A percentile compares a stretch with the other conserved stretches of the same genome.
Evolutionary conservation across 2,888 invertebrate species (phyloP).

Genomic region (Eurois occulta): DNA sequence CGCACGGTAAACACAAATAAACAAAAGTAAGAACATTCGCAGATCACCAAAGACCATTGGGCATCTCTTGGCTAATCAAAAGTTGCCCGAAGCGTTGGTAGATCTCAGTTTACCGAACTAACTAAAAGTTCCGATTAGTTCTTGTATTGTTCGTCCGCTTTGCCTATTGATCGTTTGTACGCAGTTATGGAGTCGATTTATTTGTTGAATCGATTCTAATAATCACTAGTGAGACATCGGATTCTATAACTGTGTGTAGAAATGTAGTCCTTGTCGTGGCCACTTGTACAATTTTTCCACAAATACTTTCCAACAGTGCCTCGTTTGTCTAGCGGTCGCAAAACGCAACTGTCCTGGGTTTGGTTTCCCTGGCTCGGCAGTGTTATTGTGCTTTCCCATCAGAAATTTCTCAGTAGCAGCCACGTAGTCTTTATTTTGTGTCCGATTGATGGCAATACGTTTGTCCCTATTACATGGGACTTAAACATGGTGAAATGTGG

Average conservation of each 20-base stretch:
- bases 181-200: constrained; percentile 45
- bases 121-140: constrained; percentile 81
- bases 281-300: neutral
- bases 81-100: constrained; percentile 73
- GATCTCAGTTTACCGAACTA: constrained; percentile 75
- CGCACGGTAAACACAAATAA: constrained; percentile 70
- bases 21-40: constrained; percentile 72
- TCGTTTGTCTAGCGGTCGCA: neutral
- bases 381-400: neutral
- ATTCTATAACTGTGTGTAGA: neutral
- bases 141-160: constrained; percentile 73
- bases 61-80: constrained; percentile 78
- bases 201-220: constrained; percentile 52
- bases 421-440: neutral
- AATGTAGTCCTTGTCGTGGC: neutral
- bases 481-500: neutral
- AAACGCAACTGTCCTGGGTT: neutral
- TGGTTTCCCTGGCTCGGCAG: neutral
- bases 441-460: neutral
- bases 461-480: neutral
- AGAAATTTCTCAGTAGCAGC: neutral
- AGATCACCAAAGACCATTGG: constrained; percentile 66
- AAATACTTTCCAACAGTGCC: neutral
- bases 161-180: constrained; percentile 64
- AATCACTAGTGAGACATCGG: neutral